Evolutionary conservation across 92 coral and sea anemone genomes (phyloP).

Genomic region (Palythoa grandis): DNA sequence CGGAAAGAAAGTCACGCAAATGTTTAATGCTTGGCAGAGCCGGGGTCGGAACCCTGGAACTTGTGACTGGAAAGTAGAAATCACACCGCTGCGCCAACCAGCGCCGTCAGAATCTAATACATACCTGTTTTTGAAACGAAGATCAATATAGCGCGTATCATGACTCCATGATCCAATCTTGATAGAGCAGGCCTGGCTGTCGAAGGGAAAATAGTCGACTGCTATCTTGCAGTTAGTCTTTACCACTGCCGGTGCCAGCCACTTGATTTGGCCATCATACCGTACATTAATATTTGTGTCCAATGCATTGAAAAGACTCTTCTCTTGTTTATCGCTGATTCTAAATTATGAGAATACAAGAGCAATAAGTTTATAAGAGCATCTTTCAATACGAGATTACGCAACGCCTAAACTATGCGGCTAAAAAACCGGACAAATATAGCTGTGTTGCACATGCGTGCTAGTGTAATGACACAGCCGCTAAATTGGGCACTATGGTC

Average conservation of each 20-base stretch:
- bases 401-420: not conserved
- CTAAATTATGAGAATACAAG: not conserved
- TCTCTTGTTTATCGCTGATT: not conserved
- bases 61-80: too few species aligned
- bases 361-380: not conserved
- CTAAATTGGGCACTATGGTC: too few species aligned
- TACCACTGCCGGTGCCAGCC: constrained; percentile 3
- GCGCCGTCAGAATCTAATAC: too few species aligned
- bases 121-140: not conserved
- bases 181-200: not conserved
- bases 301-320: not conserved
- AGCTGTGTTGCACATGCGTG: too few species aligned
- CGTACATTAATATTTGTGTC: not conserved
- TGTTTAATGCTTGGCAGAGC: too few species aligned
- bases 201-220: constrained; percentile 12
- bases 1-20: too few species aligned
- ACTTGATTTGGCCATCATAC: not conserved
- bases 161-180: constrained; percentile 5
- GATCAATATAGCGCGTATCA: not conserved
- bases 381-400: too few species aligned
- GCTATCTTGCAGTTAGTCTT: not conserved
- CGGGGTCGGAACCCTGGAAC: too few species aligned
- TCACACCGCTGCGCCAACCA: too few species aligned
- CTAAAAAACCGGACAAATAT: too few species aligned
- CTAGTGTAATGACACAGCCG: too few species aligned